Base-by-base conservation (phyloP, 2,797 vertebrate genomes). In the Acanthopagrus latus region DNA sequence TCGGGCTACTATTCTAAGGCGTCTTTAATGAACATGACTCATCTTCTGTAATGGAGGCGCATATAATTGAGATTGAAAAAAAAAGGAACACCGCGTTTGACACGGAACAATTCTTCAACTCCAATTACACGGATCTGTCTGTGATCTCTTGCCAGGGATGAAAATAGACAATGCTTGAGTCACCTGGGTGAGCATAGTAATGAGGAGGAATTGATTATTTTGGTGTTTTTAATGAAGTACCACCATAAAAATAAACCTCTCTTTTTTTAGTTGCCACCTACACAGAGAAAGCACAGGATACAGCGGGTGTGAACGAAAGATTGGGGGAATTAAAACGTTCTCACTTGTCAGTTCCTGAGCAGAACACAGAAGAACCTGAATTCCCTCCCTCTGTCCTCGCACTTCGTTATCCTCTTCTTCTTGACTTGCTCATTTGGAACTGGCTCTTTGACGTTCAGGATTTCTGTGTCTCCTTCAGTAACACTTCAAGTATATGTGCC, bases 1-100 rank as follows among this genome's bases (percentile, higher is more conserved):
- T 77, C 38, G 64, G 9, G 76, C 68, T 71, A 33, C 82, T 78
- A 79, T 86, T 89, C 66, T 69, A n/a, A 74, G 78, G 51, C 54
- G 17, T 64, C 76, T 84, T 82, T 83, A 86, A 88, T 87, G 78
- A 88, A 84, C 57, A 78, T 64, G 54, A 89, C 23, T 90, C 80
- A 82, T 82, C 57, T 57, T 68, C 70, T 33, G 44, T 81, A 71
- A 91, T 68, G 64, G 55, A 83, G 68, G 48, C 0, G 23, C 59
- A 72, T 66, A 65, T 88, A 80, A 78, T 51, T 81, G 64, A 69
- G n/a, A 41, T 2, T 6, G 6, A 84, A 58, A 74, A 56, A 38
- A 38, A 38, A 10, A 10, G 38, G 7, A 9, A 80, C 70, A 41
- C 64, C 11, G 56, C 23, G 25, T 81, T 82, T 84, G 81, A 86